Evolutionary conservation across 2,888 invertebrate species (phyloP), one percentile per base, ranked within the genome.

Genomic region (Pachycephus smyrnensis): DNA sequence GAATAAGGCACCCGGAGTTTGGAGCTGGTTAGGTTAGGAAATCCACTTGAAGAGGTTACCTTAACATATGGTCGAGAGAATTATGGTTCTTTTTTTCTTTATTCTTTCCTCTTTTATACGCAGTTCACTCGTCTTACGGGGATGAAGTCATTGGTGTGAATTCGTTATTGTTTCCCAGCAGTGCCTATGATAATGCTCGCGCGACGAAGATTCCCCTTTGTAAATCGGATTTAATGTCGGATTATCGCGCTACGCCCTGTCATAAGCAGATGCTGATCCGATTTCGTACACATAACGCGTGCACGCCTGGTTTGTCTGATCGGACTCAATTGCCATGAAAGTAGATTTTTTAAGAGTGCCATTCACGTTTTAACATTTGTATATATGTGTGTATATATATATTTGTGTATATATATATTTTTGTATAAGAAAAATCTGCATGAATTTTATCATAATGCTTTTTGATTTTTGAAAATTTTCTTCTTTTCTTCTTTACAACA

Each of bases 261-360:
- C 90, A 89, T 89, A 90, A 90, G 90, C 90, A 90, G 90, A 90
- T 90, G 89, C 85, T 86, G 86, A 89, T 89, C 87, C 87, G 85
- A 88, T 88, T 85, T 83, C 80, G 79, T 85, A 82, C 83, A 76
- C 80, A 75, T 55, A 55, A 15, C 81, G 77, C 74, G 77, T 76
- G 82, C 80, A 84, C 85, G 83, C 80, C 81, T 83, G 82, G 80
- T 83, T 85, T 85, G 84, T 86, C 86, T 87, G 88, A 90, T 89
- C 89, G 88, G 85, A 83, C 87, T 89, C 89, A 89, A 90, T 90
- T 90, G 89, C 88, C 88, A 88, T 89, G 87, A 90, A 90, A 89
- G 89, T 88, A 86, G 85, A 86, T 86, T 86, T 79, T 30, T 68
- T 68, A n/a, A 68, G 68, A 23, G 23, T 4, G 30, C 4, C 68